Percentiles rank a stretch among this genome's conserved stretches.
These are phyloP conservation scores for Hozukius guyotensis DNA, from an alignment of 2,797 vertebrate species.

Conservation along the genomic window DNA sequence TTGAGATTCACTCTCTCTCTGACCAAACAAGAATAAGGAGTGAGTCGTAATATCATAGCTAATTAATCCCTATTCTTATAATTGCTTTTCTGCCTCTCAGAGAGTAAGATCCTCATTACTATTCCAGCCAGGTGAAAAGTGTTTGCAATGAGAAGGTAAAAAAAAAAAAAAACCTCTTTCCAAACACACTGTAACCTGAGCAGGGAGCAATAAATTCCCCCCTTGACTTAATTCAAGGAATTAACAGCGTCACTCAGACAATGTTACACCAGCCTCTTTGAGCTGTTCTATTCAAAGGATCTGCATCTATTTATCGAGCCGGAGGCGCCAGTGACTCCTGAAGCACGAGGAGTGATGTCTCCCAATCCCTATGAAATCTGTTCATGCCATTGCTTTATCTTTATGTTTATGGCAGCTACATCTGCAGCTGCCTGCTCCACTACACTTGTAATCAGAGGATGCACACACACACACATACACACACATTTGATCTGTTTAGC, in stretches of 20 bases:
- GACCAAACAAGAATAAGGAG: constrained; percentile 31
- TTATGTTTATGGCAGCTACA: constrained; percentile 56
- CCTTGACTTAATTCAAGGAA: constrained; percentile 56
- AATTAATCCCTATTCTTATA: constrained; percentile 63
- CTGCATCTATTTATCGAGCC: constrained; percentile 55
- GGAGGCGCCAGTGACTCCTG: constrained; percentile 49
- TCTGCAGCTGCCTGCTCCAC: constrained; percentile 44
- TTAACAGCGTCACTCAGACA: constrained; percentile 48
- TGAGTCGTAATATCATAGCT: constrained; percentile 23
- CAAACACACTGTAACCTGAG: constrained; percentile 24
- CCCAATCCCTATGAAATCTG: constrained; percentile 62
- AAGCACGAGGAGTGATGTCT: constrained; percentile 46
- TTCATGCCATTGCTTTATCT: constrained; percentile 49
- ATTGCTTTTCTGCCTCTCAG: constrained; percentile 61
- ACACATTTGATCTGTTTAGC: constrained; percentile 31
- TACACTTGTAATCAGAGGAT: constrained; percentile 48
- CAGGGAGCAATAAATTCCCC: constrained; percentile 24
- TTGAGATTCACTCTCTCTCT: constrained; percentile 26
- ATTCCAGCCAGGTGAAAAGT: constrained; percentile 71
- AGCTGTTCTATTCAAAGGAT: constrained; percentile 52
- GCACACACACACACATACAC: constrained; percentile 5
- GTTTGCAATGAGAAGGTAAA: constrained; percentile 46
- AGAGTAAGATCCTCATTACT: constrained; percentile 62
- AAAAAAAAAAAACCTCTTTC: constrained; percentile 4
- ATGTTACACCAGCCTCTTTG: constrained; percentile 38